Evolutionary conservation across 2,113 vertebrate species (phyloP).

Genomic region (Alces alces): DNA sequence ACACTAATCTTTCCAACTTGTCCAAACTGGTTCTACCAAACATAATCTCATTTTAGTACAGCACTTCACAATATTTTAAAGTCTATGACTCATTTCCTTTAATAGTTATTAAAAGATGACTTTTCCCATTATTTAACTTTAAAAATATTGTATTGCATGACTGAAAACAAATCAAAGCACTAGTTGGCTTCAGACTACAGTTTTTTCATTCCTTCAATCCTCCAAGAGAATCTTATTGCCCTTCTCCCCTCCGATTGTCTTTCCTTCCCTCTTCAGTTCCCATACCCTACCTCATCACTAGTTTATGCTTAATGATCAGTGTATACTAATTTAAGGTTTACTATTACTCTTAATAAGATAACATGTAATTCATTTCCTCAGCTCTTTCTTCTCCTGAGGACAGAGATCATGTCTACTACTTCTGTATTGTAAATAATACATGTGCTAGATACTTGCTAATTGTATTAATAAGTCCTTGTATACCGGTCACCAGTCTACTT

Average conservation of each 20-base stretch:
- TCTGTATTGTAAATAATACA: not conserved
- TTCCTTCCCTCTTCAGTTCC: not conserved
- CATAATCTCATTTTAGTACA: not conserved
- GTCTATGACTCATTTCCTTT: not conserved
- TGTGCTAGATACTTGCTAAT: not conserved
- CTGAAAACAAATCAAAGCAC: not conserved
- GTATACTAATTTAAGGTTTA: not conserved
- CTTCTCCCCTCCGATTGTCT: not conserved
- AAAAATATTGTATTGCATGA: not conserved
- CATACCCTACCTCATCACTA: not conserved
- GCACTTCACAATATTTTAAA: not conserved
- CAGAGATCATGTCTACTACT: not conserved
- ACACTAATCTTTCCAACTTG: not conserved
- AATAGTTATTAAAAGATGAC: not conserved
- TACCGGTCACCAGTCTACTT: not conserved
- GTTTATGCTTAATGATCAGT: not conserved
- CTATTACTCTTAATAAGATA: not conserved
- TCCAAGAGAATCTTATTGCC: not conserved
- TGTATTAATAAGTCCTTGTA: not conserved
- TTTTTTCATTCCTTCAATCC: not conserved
- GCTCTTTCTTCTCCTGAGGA: not conserved
- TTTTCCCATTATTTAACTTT: not conserved
- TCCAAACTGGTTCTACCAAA: not conserved
- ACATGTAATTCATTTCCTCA: not conserved
- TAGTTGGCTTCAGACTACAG: not conserved